Conservation (phyloP, 2,888 invertebrate genomes). For the Hanleya hanleyi region DNA sequence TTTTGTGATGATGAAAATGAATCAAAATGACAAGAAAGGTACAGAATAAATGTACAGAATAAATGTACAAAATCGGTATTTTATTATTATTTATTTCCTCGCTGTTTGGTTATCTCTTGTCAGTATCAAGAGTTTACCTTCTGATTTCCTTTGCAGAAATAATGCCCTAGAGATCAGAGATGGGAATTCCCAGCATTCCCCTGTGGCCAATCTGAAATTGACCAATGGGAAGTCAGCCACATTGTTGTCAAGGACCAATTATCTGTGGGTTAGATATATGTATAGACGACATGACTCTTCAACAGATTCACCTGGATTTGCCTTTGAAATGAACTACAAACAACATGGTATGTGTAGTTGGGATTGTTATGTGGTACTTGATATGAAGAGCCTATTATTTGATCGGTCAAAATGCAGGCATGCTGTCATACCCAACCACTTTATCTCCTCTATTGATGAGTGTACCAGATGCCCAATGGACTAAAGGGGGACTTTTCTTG, state of each 20-base stretch:
- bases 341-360: not conserved
- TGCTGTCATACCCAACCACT: too few species aligned
- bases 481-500: too few species aligned
- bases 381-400: not conserved
- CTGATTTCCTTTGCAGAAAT: not conserved
- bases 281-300: not conserved
- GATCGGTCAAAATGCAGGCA: too few species aligned
- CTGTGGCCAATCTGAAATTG: not conserved
- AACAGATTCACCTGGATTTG: not conserved
- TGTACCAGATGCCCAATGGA: too few species aligned
- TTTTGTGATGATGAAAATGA: too few species aligned
- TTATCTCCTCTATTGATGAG: too few species aligned
- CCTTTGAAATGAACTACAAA: not conserved
- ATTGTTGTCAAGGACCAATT: not conserved
- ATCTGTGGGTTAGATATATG: not conserved
- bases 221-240: not conserved
- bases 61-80: too few species aligned
- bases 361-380: not conserved
- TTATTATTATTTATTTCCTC: too few species aligned
- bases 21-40: too few species aligned
- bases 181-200: not conserved
- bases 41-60: too few species aligned
- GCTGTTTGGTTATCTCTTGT: too few species aligned
- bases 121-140: too few species aligned
- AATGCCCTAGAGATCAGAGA: not conserved